Percentiles rank a stretch among this genome's conserved stretches.
phyloP scores from a whole-genome alignment of 1,140 invertebrate genomes.

The Lamellibrachia luymesi region DNA sequence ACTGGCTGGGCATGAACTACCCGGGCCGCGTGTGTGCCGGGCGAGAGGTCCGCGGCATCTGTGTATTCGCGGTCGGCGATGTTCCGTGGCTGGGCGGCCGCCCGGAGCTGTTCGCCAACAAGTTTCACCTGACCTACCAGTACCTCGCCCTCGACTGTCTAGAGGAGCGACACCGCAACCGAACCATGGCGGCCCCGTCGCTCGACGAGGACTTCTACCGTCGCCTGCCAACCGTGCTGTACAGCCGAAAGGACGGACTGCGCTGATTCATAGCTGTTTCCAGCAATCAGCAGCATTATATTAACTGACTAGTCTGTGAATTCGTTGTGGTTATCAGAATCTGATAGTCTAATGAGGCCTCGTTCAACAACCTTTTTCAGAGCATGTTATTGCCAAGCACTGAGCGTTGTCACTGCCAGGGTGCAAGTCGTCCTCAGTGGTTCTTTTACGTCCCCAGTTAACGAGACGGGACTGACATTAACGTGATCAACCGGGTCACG shows the following conservation, averaged over 20 bases:
- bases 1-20: constrained; percentile 26
- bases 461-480: no score
- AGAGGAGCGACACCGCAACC: constrained; percentile 27
- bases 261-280: background rate
- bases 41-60: constrained; percentile 27
- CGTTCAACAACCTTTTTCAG: no score
- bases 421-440: no score
- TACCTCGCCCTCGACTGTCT: constrained; percentile 31
- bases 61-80: constrained; percentile 34
- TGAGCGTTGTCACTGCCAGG: no score
- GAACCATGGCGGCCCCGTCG: background rate
- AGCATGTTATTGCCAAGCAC: no score
- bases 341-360: no score
- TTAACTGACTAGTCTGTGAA: no score
- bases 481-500: no score
- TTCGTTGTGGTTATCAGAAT: no score
- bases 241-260: constrained; percentile 25
- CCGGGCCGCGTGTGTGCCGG: constrained; percentile 18
- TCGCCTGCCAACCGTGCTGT: constrained; percentile 26
- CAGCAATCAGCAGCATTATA: no score
- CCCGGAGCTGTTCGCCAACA: constrained; percentile 49
- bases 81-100: constrained; percentile 32
- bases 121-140: constrained; percentile 45
- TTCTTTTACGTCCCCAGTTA: no score
- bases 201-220: constrained; percentile 22